phyloP scores from a whole-genome alignment of 2,888 invertebrate species.

The Drosophila neotestacea region DNA sequence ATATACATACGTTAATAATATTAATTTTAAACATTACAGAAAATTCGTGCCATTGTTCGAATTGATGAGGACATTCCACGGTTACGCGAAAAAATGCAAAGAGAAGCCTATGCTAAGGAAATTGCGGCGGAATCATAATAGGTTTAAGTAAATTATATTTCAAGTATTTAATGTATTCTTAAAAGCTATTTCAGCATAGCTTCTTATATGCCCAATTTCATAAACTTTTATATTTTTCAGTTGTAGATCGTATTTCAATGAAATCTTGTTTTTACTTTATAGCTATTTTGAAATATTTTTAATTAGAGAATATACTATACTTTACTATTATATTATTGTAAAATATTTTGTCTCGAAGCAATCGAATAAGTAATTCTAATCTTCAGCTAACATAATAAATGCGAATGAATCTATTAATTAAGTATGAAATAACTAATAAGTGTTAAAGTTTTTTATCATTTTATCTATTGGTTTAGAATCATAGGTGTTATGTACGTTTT shows the following conservation, averaged over 20 bases:
- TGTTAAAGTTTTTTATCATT: slow-evolving; percentile 9
- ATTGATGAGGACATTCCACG: slow-evolving; percentile 93
- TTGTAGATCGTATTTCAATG: slow-evolving; percentile 22
- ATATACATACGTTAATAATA: background rate
- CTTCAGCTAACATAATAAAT: slow-evolving; percentile 14
- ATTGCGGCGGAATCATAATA: slow-evolving; percentile 79
- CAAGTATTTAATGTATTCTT: slow-evolving; percentile 19
- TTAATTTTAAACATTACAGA: slow-evolving; percentile 87
- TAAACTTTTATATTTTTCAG: slow-evolving; percentile 12
- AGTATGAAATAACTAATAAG: slow-evolving; percentile 11
- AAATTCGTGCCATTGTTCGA: slow-evolving; percentile 92
- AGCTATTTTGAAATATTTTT: slow-evolving; percentile 31
- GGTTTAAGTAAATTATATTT: slow-evolving; percentile 8
- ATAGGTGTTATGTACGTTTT: slow-evolving; percentile 28
- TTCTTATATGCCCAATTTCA: slow-evolving; percentile 3
- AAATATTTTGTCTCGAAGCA: slow-evolving; percentile 20
- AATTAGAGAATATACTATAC: slow-evolving; percentile 29
- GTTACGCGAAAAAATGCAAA: slow-evolving; percentile 92
- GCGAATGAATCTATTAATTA: slow-evolving; percentile 1
- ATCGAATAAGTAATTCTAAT: slow-evolving; percentile 12
- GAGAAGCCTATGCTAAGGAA: slow-evolving; percentile 85
- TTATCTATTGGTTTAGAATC: slow-evolving; percentile 1
- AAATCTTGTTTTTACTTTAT: slow-evolving; percentile 7
- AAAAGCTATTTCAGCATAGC: slow-evolving; percentile 19
- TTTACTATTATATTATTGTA: slow-evolving; percentile 30